phyloP scores from a whole-genome alignment of 2,113 vertebrate species.

The Lophotis ruficrista region DNA sequence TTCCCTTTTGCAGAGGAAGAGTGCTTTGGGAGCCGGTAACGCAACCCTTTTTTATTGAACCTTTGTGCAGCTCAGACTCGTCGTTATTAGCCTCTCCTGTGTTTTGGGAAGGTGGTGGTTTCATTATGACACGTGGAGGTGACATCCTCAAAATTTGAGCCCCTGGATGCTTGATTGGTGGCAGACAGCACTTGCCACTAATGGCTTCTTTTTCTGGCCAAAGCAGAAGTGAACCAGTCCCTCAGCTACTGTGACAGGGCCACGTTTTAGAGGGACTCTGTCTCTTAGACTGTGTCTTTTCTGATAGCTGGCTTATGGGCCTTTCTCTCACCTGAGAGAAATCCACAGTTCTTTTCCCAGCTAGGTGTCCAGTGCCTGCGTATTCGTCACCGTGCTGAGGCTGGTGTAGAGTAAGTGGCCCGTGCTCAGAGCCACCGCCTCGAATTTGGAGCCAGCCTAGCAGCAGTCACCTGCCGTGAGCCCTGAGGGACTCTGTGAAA shows the following conservation, averaged over 20 bases:
- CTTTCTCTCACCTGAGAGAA: neutral
- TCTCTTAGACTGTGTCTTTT: neutral
- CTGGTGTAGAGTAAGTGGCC: neutral
- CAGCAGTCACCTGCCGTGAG: neutral
- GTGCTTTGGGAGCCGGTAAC: neutral
- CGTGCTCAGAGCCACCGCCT: neutral
- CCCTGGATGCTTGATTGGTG: neutral
- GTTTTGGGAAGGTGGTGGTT: neutral
- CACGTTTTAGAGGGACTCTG: fast-evolving
- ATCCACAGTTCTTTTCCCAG: neutral
- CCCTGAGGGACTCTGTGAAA: neutral
- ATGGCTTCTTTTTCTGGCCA: neutral
- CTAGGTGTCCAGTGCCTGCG: neutral
- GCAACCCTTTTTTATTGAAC: neutral
- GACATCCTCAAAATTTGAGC: neutral
- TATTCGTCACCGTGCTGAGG: fast-evolving
- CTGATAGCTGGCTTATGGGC: neutral
- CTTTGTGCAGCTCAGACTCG: neutral
- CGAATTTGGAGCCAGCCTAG: neutral
- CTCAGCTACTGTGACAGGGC: neutral
- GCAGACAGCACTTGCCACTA: neutral
- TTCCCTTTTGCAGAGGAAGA: neutral
- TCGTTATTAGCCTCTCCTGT: no score
- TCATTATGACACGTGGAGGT: fast-evolving
- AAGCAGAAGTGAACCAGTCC: neutral